Base-by-base conservation (phyloP, 2,113 vertebrate species). In the Dromiciops gliroides region DNA sequence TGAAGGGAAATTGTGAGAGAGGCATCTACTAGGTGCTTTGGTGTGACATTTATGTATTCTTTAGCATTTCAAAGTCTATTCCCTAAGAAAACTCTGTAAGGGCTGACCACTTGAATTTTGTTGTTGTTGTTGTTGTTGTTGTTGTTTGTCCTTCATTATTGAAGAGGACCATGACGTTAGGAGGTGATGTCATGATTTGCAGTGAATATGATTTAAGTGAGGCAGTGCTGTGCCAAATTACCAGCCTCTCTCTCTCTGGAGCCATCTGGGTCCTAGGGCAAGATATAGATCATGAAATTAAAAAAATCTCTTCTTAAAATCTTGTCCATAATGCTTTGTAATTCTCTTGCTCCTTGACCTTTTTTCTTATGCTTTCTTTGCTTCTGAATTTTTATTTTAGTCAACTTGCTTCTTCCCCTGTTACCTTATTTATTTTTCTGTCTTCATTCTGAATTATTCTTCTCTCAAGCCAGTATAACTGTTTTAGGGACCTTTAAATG, bases 291-390 rank as follows among this genome's bases (percentile, higher is more conserved):
- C n/a, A n/a, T n/a, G n/a, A n/a, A n/a, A n/a, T n/a, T n/a, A n/a
- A n/a, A 89, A 51, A 1, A 16, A 60, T 90, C 89, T 95, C 2
- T 31, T 92, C 88, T 96, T 94, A 25, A 94, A 92, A 48, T 92
- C 89, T 3, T n/a, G n/a, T n/a, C 91, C 83, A 67, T 31, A 92
- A 25, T 52, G 89, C 48, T 11, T 96, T 96, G 28, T 10, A n/a
- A n/a, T 52, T 25, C 8, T 91, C 11, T 50, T 53, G 4, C 93
- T 8, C 25, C 25, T 89, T 94, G 14, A 67, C n/a, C 14, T 67
- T 14, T 67, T n/a, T 67, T 67, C n/a, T 67, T 16, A 67, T 67
- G 60, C 37, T 67, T 56, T 28, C 26, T 56, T 60, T 60, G 26
- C 31, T 67, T 67, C n/a, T 67, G 14, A n/a, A 67, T 31, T n/a